phyloP scores from a whole-genome alignment of 2,797 vertebrate species.

The Cheirogaleus major region DNA sequence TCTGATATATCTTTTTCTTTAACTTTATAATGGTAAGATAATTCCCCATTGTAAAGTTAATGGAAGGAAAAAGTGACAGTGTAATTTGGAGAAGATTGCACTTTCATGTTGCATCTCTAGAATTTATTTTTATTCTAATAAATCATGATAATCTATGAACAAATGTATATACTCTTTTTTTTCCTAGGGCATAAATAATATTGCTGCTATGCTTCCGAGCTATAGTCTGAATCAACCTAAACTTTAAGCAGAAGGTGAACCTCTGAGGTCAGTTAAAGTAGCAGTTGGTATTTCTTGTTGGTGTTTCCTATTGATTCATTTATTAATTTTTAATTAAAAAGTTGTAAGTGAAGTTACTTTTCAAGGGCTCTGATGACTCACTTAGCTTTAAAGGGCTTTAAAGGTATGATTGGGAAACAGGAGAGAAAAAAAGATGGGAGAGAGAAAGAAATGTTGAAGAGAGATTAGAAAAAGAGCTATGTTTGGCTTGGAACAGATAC shows the following conservation, averaged over 20 bases:
- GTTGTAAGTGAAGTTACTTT: conserved; percentile 26
- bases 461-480: conserved; percentile 14
- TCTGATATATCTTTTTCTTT: background rate
- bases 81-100: conserved; percentile 27
- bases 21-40: conserved; percentile 8
- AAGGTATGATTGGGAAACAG: conserved; percentile 25
- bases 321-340: conserved; percentile 27
- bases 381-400: conserved; percentile 35
- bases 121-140: conserved; percentile 54
- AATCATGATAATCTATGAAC: conserved; percentile 18
- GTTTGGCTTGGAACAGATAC: conserved; percentile 2
- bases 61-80: background rate
- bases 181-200: conserved; percentile 18
- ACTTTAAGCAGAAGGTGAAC: conserved; percentile 54
- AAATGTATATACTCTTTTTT: background rate
- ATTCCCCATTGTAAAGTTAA: conserved; percentile 3
- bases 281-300: background rate
- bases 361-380: background rate
- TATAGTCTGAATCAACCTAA: background rate
- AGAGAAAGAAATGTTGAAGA: background rate
- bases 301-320: background rate
- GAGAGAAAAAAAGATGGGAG: background rate
- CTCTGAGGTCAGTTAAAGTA: conserved; percentile 46
- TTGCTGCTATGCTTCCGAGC: conserved; percentile 41
- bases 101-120: conserved; percentile 10